phyloP scores from a whole-genome alignment of 1,140 invertebrate genomes.

The Drosophila ercepeae region DNA sequence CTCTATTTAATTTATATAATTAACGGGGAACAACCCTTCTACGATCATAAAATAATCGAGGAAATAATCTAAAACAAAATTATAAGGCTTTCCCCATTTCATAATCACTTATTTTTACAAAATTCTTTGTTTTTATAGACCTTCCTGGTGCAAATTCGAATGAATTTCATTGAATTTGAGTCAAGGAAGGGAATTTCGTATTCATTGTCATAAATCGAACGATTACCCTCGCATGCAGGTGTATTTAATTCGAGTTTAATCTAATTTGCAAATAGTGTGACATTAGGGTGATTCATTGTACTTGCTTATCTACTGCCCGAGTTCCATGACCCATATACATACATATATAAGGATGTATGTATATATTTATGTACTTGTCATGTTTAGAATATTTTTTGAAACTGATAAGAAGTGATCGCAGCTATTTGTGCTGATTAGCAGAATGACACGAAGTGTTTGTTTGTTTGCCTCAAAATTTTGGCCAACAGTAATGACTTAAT shows the following conservation, averaged over 20 bases:
- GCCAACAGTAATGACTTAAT: constrained; percentile 31
- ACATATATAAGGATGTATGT: neutral
- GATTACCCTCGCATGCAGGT: neutral
- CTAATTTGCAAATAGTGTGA: constrained; percentile 4
- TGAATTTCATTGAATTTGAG: neutral
- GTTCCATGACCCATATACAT: constrained; percentile 5
- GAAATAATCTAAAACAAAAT: no score
- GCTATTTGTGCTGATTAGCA: neutral
- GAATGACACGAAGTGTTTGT: constrained; percentile 30
- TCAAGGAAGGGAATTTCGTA: neutral
- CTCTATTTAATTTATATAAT: no score
- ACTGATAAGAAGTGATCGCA: neutral
- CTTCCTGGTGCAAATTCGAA: neutral
- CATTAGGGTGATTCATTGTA: neutral
- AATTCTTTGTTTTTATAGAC: neutral
- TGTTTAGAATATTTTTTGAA: constrained; percentile 14
- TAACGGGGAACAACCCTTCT: no score
- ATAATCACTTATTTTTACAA: no score
- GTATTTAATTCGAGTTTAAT: constrained; percentile 4
- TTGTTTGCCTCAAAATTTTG: constrained; percentile 17
- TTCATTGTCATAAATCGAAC: neutral
- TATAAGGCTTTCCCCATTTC: no score
- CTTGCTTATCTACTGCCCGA: constrained; percentile 7
- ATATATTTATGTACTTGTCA: neutral
- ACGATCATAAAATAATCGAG: no score